Evolutionary conservation across 1,140 invertebrate genomes (phyloP), one percentile per base, ranked within the genome.

Genomic region (Trinorchestia longiramus): DNA sequence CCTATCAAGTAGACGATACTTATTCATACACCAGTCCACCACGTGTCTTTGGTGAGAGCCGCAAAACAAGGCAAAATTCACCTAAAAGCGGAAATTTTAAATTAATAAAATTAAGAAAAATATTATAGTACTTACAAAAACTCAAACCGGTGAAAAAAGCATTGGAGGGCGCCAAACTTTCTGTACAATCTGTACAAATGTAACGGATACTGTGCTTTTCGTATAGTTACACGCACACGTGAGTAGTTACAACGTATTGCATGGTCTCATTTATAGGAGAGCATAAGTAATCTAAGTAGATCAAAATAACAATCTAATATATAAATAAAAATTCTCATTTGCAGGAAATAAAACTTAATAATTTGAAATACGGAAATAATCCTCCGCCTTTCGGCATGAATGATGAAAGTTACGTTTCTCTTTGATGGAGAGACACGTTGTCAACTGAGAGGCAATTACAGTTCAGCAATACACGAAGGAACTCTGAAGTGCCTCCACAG

Each of bases 291-390:
- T 91, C 88, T 91, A 42, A 91, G 88, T 91, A 42, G 88, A 42
- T 91, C 88, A 91, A 43, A 43, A 91, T 91, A 91, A 91, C 88
- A 91, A 91, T 41, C 88, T 91, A 91, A 42, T 11, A 28, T 91
- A 91, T 91, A 91, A 91, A 91, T 91, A 91, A 91, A 91, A 91
- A 91, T 91, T 91, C 43, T 91, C 43, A 91, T 91, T 15, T 42
- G 88, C 15, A 91, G 88, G 43, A 43, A 91, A 91, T 91, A 91
- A 91, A 91, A 91, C 88, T 91, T 91, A 91, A 91, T 43, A 91
- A 42, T 77, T 77, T 91, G 28, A 91, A 91, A 91, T 91, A 91
- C 41, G 88, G 41, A 23, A 91, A 23, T 77, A 77, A 28, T 77
- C 28, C 62, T 77, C 62, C 62, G 28, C 62, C 62, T 91, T 91